phyloP scores from a whole-genome alignment of 2,797 vertebrate species.

The Adrianichthys oophorus region DNA sequence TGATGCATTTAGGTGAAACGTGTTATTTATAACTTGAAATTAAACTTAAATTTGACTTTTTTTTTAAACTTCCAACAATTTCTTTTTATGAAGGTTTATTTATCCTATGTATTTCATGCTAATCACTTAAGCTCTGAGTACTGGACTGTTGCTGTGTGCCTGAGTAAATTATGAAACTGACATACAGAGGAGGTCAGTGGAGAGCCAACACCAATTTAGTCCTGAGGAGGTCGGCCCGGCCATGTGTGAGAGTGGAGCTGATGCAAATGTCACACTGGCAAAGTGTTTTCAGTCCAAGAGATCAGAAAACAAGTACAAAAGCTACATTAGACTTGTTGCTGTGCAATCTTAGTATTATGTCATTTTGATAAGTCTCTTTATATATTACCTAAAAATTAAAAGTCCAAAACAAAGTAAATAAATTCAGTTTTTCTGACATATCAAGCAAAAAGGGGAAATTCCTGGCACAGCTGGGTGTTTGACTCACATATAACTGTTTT shows the following conservation, averaged over 20 bases:
- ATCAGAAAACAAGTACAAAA: conserved; percentile 6
- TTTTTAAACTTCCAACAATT: background rate
- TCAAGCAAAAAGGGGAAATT: too few relatives aligned
- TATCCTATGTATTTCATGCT: background rate
- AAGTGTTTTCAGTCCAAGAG: conserved; percentile 13
- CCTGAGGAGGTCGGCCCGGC: conserved; percentile 6
- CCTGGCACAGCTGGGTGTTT: too few relatives aligned
- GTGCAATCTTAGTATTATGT: too few relatives aligned
- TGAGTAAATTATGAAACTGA: conserved; percentile 5
- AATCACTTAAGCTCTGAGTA: background rate
- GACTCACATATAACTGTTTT: too few relatives aligned
- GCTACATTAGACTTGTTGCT: too few relatives aligned
- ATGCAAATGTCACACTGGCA: conserved; percentile 34
- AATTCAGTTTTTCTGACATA: too few relatives aligned
- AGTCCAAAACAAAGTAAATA: too few relatives aligned
- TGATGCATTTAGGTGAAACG: too few relatives aligned
- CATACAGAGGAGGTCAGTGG: conserved; percentile 9
- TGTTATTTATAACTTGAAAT: background rate
- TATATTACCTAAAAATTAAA: too few relatives aligned
- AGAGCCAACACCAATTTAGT: conserved; percentile 4
- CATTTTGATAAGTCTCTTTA: too few relatives aligned
- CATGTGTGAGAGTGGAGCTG: conserved; percentile 14
- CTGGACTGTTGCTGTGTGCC: background rate
- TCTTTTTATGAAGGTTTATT: background rate
- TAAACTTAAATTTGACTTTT: background rate